phyloP scores from a whole-genome alignment of 2,797 vertebrate species.

The Anomalospiza imberbis region DNA sequence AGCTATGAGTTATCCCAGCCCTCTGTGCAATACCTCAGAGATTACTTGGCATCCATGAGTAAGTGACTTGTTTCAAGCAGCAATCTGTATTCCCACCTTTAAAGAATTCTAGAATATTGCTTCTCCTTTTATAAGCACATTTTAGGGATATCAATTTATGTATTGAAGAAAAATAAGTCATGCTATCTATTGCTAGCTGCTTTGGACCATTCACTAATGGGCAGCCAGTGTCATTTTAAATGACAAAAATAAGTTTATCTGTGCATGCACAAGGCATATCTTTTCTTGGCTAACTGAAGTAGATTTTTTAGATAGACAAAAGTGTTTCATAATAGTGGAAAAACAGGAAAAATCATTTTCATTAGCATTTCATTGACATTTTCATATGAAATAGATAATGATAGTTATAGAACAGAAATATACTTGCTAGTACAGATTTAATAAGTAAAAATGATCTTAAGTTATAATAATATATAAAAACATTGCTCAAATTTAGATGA shows the following conservation, averaged over 20 bases:
- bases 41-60: neutral
- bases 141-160: neutral
- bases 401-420: neutral
- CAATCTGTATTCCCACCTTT: neutral
- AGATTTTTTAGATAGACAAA: neutral
- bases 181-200: neutral
- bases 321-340: neutral
- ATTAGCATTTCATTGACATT: neutral
- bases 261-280: fast-evolving
- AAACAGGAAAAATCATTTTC: neutral
- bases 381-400: neutral
- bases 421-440: neutral
- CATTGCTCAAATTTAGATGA: neutral
- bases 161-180: neutral
- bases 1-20: neutral
- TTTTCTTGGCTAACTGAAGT: fast-evolving
- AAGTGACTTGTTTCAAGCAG: neutral
- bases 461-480: neutral
- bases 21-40: neutral
- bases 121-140: neutral
- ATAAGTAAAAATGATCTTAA: neutral
- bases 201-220: neutral
- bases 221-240: neutral
- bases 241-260: neutral
- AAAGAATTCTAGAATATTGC: neutral